Evolutionary conservation across 2,797 vertebrate genomes (phyloP), one percentile per base, ranked within the genome.

Genomic region (Esox lucius): DNA sequence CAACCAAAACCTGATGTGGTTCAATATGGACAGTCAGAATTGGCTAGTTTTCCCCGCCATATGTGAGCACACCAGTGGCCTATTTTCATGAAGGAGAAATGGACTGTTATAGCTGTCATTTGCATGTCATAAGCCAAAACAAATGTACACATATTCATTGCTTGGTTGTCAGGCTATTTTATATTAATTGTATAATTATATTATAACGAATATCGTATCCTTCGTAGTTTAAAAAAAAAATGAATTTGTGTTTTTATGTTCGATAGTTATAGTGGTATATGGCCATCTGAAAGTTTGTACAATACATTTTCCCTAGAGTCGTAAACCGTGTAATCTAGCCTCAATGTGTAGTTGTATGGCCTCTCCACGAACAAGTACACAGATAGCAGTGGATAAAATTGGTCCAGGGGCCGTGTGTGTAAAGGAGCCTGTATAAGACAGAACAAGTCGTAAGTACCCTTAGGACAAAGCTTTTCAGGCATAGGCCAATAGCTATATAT

Each of bases 21-120:
- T 91, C 91, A 91, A 90, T 91, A 90, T 91, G 89, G 89, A 90
- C 87, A 90, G 88, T 87, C 83, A 81, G 84, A 87, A 88, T 90
- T 94, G 93, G 93, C 93, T 74, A 80, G 31, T 74, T 82, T 87
- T 64, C 81, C 78, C 80, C 51, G 86, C 92, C 92, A 93, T 94
- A 93, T 93, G 93, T 79, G 87, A 87, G 84, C 91, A 80, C 90
- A 89, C 89, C 87, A 85, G 90, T 91, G 87, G 89, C 22, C 87
- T 12, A 56, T 91, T 90, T 88, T 89, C 86, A 91, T 86, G 89
- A 87, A 85, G 87, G 86, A 89, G 89, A 90, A 91, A 88, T 86
- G 88, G 89, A 83, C 89, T 87, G 87, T 91, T 87, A 91, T 73
- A 90, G 89, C 89, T 92, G 90, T 90, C 91, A 92, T 78, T 84